Evolutionary conservation across 2,113 vertebrate species (phyloP).

Genomic region (Amia ocellicauda): DNA sequence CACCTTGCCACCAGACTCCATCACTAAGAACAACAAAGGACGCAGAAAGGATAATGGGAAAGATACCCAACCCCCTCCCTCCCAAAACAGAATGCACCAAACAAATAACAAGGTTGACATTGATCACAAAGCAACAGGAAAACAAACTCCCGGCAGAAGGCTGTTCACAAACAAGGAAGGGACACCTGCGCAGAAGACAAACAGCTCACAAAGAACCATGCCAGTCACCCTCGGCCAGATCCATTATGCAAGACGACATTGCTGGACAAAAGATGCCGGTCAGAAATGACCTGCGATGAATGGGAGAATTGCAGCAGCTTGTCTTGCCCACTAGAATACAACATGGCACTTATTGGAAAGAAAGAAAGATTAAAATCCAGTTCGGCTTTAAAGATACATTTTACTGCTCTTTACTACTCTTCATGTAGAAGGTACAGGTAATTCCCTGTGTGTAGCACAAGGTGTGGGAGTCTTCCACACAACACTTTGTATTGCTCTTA

Average conservation of each 20-base stretch:
- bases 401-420: too few species aligned
- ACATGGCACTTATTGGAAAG: too few species aligned
- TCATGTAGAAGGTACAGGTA: too few species aligned
- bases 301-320: too few species aligned
- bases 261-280: background rate
- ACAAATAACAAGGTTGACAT: constrained; percentile 5
- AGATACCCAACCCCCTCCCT: background rate
- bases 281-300: background rate
- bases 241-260: background rate
- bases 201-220: constrained; percentile 6
- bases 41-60: too few species aligned
- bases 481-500: too few species aligned
- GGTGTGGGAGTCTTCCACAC: too few species aligned
- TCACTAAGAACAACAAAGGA: background rate
- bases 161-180: background rate
- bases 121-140: background rate
- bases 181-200: constrained; percentile 21
- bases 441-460: too few species aligned
- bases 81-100: background rate
- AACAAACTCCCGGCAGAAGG: background rate
- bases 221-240: background rate
- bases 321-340: too few species aligned
- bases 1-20: background rate
- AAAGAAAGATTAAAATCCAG: too few species aligned
- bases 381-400: too few species aligned